Conservation (phyloP, 1,140 invertebrate species). For the Cepaea nemoralis region DNA sequence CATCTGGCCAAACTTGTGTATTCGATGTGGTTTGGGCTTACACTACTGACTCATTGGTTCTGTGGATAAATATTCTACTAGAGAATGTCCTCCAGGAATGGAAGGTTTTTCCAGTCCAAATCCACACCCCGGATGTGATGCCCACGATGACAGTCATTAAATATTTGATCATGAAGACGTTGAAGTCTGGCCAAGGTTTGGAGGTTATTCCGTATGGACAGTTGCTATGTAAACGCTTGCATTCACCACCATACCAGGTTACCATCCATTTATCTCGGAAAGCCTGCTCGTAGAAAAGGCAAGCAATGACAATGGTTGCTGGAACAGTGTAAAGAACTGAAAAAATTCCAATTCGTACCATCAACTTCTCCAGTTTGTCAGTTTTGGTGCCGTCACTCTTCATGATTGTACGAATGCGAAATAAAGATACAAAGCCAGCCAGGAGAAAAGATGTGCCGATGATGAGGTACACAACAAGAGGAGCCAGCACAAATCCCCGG, state of each 20-base stretch:
- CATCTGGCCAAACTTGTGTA: neutral
- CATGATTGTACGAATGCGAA: slow-evolving; percentile 95
- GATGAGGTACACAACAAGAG: slow-evolving; percentile 91
- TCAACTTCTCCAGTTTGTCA: slow-evolving; percentile 96
- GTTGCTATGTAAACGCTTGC: slow-evolving; percentile 46
- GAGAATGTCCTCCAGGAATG: slow-evolving; percentile 90
- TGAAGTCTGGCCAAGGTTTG: slow-evolving; percentile 71
- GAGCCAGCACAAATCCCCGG: slow-evolving; percentile 88
- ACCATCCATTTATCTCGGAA: slow-evolving; percentile 87
- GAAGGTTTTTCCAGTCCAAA: slow-evolving; percentile 96
- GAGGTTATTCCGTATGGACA: slow-evolving; percentile 46
- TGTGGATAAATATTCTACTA: slow-evolving; percentile 43
- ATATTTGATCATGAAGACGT: slow-evolving; percentile 94
- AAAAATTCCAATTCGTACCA: slow-evolving; percentile 97
- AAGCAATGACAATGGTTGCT: slow-evolving; percentile 93
- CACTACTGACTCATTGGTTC: slow-evolving; percentile 33
- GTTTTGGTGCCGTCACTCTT: slow-evolving; percentile 88
- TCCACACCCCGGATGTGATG: slow-evolving; percentile 96
- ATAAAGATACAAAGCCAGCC: slow-evolving; percentile 95
- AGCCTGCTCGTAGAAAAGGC: slow-evolving; percentile 92
- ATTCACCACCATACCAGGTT: slow-evolving; percentile 64
- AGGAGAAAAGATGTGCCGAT: slow-evolving; percentile 93
- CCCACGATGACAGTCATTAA: slow-evolving; percentile 97
- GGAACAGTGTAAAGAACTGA: slow-evolving; percentile 95
- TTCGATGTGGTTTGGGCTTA: neutral